Evolutionary conservation across 2,888 invertebrate species (phyloP).

Genomic region (Pseudococcus viburni): DNA sequence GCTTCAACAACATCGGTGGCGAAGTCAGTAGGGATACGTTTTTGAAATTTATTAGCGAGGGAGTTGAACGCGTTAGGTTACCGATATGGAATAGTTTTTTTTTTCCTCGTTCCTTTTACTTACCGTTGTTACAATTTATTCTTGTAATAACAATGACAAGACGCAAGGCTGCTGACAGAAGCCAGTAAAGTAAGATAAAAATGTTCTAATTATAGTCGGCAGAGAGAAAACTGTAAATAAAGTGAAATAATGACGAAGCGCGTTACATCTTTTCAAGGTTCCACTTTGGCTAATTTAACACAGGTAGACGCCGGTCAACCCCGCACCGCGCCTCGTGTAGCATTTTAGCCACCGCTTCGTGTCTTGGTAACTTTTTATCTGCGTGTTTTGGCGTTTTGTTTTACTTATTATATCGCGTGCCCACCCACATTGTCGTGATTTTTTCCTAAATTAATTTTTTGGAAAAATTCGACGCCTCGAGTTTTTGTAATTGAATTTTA

Average conservation of each 20-base stretch:
- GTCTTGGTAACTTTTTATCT: background rate
- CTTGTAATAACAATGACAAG: slow-evolving; percentile 48
- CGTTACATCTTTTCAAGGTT: slow-evolving; percentile 48
- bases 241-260: slow-evolving; percentile 48
- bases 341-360: background rate
- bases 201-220: slow-evolving; percentile 32
- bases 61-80: background rate
- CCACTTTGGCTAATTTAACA: slow-evolving; percentile 35
- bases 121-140: slow-evolving; percentile 38
- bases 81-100: slow-evolving; percentile 2
- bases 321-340: background rate
- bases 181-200: slow-evolving; percentile 50
- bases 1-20: background rate
- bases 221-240: slow-evolving; percentile 47
- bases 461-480: no score
- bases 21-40: background rate
- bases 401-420: background rate
- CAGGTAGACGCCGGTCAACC: slow-evolving; percentile 19
- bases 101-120: background rate
- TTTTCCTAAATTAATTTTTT: no score
- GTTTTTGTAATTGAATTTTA: no score
- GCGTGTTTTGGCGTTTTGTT: slow-evolving; percentile 22
- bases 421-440: background rate
- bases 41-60: background rate
- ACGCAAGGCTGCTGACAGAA: slow-evolving; percentile 50